Evolutionary conservation across 2,113 vertebrate species (phyloP).

Genomic region (Prunella himalayana): DNA sequence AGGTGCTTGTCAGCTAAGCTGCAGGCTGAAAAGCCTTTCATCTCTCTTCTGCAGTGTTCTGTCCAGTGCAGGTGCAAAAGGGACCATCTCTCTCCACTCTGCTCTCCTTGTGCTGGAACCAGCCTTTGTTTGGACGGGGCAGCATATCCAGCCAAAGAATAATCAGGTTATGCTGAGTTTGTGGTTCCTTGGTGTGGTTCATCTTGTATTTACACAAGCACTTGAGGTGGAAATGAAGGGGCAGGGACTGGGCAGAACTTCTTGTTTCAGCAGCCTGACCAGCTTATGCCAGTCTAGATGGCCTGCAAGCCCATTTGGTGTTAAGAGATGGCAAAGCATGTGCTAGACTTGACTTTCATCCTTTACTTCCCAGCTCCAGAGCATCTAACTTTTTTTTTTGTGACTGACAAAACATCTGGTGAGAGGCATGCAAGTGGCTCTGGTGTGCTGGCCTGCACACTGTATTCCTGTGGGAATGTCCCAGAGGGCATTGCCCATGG

Average conservation of each 20-base stretch:
- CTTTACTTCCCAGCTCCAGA: not conserved
- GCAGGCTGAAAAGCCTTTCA: not conserved
- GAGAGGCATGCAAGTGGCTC: not conserved
- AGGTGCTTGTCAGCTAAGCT: not conserved
- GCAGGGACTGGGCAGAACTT: not conserved
- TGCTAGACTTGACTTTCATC: not conserved
- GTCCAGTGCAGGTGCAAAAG: not conserved
- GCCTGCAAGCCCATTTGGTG: not conserved
- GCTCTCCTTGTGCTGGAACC: not conserved
- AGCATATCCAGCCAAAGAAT: not conserved
- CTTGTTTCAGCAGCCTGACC: not conserved
- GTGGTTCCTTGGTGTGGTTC: not conserved
- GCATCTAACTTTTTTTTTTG: not conserved
- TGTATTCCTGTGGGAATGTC: not conserved
- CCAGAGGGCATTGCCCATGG: fast-evolving
- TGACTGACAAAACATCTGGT: not conserved
- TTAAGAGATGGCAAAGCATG: not conserved
- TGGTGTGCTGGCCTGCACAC: not conserved
- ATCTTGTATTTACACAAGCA: not conserved
- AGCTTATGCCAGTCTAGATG: not conserved
- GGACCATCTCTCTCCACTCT: not conserved
- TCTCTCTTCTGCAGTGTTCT: not conserved
- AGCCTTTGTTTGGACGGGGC: not conserved
- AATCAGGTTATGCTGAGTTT: not conserved
- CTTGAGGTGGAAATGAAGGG: not conserved